Base-by-base conservation (phyloP, 2,797 vertebrate species). In the Mycteria americana region DNA sequence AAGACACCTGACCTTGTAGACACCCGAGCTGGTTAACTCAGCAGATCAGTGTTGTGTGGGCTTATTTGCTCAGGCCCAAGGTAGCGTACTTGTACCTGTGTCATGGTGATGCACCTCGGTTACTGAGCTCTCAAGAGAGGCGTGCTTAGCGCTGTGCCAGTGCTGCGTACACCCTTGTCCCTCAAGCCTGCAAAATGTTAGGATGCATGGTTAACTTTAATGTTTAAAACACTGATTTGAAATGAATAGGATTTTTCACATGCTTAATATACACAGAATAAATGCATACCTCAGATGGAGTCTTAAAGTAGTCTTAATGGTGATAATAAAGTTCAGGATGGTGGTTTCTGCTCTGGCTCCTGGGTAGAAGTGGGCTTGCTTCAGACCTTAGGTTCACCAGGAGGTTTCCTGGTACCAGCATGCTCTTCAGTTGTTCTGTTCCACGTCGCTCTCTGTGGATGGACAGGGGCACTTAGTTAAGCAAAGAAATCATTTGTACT, bases 71-170 rank as follows among this genome's bases (percentile, higher is more conserved):
- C 5, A 2, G 37, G 21, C 30, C 48, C 8, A 0, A 3, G 43
- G 91, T 11, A 16, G n/a, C 1, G 6, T 41, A 0, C 18, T 27
- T 18, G 23, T 56, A 7, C 21, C 24, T 24, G 13, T 11, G 19
- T 18, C 21, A 1, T 2, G 6, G 65, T 7, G 13, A 19, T 41
- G 10, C 23, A 4, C 4, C 35, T 3, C 30, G 0, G 12, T 5
- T 11, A 6, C 33, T 3, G 27, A 41, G 37, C 50, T 17, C 27
- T 57, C 5, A 0, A 54, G 35, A 63, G 37, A 50, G 57, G 30
- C 62, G 53, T 7, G 35, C 87, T 57, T 13, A 63, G 50, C 15
- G 0, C 69, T 23, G 5, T 6, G 19, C 39, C n/a, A 24, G 25
- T 2, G 22, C 80, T 45, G 0, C 1, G 6, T 17, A 22, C 33